Evolutionary conservation across 1,140 invertebrate genomes (phyloP), one percentile per base, ranked within the genome.

Genomic region (Propsilocerus akamusi): DNA sequence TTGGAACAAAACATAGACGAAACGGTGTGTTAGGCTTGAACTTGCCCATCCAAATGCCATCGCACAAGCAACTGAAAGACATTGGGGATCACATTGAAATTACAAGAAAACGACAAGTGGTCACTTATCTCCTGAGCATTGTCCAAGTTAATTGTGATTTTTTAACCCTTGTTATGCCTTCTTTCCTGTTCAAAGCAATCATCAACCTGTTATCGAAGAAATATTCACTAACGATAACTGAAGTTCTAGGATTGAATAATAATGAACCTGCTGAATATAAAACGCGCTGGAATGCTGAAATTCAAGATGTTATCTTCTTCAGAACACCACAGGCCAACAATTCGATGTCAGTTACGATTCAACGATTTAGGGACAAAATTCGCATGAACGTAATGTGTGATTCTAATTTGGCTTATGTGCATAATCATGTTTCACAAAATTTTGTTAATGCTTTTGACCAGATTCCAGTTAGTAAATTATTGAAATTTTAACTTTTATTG

Each of bases 321-420:
- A 70, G 80, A 54, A 83, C 84, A 24, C 81, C 81, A 3, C 83
- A 86, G 62, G 81, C 81, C 23, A 86, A 86, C 61, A 83, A 83
- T 32, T 78, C 83, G 83, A 67, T 86, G 56, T 86, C 83, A 0
- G 63, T 86, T 53, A 84, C 83, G 47, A 66, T 86, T 2, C 81
- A 86, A 55, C 76, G 77, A 53, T 83, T 83, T 59, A 76, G 74
- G 0, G 75, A 76, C 49, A 70, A 72, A 14, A 73, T 83, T 4
- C 71, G 76, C 11, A 60, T 87, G 1, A 78, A 76, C 1, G 76
- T 86, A 2, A 86, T 87, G 81, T 73, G 76, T 1, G 83, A 86
- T 56, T 76, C 81, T 0, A 71, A 80, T 51, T 64, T 86, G 25
- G 69, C 74, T 1, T 83, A 82, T 0, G 58, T 64, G 22, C 72